These are phyloP conservation scores for Nymphicus hollandicus DNA, from an alignment of 2,113 vertebrate species.

Conservation along the genomic window DNA sequence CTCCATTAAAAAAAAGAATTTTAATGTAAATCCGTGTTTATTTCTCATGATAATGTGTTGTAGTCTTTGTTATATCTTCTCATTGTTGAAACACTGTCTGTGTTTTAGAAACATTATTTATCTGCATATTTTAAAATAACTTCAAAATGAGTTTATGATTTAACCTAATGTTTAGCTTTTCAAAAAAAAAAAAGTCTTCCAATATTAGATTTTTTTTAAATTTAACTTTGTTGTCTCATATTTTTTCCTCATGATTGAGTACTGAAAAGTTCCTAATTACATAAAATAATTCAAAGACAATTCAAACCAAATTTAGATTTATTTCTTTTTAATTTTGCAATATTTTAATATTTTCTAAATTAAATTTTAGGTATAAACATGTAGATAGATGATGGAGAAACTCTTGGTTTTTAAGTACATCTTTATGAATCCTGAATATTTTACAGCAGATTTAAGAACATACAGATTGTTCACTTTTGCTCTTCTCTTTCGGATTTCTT, in stretches of 20 bases:
- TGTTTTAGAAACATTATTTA: neutral
- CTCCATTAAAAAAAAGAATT: neutral
- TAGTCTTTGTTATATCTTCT: neutral
- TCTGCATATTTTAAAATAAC: neutral
- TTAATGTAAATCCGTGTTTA: neutral
- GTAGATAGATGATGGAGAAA: neutral
- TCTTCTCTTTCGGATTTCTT: neutral
- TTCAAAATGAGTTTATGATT: neutral
- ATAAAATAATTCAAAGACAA: neutral
- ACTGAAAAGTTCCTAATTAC: neutral
- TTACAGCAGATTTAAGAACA: neutral
- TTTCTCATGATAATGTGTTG: neutral
- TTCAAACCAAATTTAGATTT: rapidly evolving
- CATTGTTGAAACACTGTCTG: neutral
- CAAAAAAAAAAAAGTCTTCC: neutral
- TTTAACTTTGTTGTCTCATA: neutral
- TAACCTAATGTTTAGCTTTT: neutral
- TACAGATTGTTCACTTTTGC: neutral
- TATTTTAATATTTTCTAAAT: neutral
- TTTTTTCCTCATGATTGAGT: neutral
- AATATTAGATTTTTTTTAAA: neutral
- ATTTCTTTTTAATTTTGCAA: neutral
- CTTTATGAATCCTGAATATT: neutral
- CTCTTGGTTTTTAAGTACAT: neutral
- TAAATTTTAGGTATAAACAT: neutral